A percentile compares a stretch with the other conserved stretches of the same genome.
Conservation (phyloP, 2,888 invertebrate species). For the Aricia artaxerxes region DNA sequence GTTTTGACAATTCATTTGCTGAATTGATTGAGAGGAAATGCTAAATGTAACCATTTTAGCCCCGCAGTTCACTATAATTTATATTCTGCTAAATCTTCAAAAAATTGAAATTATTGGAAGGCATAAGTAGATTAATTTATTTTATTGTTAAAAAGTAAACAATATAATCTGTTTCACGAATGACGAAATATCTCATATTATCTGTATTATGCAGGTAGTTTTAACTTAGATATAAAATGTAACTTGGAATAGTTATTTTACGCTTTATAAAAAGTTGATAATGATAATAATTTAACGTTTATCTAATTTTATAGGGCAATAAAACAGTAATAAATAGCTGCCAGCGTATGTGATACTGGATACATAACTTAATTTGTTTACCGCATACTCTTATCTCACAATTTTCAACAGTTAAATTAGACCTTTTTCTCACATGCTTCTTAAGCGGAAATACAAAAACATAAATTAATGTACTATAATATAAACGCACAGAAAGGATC, state of each 20-base stretch:
- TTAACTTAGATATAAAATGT: not conserved
- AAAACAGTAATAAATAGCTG: conserved; percentile 17
- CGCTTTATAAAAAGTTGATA: conserved; percentile 12
- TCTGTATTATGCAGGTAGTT: not conserved
- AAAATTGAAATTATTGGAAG: not conserved
- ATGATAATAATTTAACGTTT: not conserved
- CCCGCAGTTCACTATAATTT: not conserved
- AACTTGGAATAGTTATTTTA: not conserved
- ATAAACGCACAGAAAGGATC: too few relatives aligned
- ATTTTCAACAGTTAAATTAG: not conserved
- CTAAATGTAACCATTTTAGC: too few relatives aligned
- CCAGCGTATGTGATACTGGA: not conserved
- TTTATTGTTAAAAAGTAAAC: too few relatives aligned
- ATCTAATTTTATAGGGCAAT: conserved; percentile 9
- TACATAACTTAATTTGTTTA: conserved; percentile 10
- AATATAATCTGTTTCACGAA: not conserved
- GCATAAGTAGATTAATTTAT: not conserved
- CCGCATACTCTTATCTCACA: not conserved
- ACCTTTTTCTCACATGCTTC: not conserved
- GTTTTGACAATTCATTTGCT: too few relatives aligned
- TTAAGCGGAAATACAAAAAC: not conserved
- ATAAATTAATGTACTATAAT: too few relatives aligned
- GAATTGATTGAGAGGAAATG: too few relatives aligned
- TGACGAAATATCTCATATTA: not conserved
- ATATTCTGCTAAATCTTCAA: too few relatives aligned